phyloP scores from a whole-genome alignment of 2,888 invertebrate genomes.

The Busseola fusca region DNA sequence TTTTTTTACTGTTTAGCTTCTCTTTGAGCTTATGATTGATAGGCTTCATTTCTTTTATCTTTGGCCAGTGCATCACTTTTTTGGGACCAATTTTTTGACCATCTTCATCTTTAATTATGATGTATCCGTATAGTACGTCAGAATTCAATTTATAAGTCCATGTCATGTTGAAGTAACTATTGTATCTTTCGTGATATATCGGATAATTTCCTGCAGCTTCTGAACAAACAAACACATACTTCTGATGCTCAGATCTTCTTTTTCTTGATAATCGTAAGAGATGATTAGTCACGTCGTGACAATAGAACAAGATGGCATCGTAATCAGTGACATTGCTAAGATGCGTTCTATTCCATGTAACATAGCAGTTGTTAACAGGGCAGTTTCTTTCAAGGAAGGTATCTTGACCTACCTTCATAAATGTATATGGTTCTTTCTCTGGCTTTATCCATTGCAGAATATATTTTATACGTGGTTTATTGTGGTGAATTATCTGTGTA shows the following conservation, averaged over 20 bases:
- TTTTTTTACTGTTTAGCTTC: slow-evolving; percentile 67
- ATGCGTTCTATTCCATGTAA: slow-evolving; percentile 39
- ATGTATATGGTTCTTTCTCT: slow-evolving; percentile 15
- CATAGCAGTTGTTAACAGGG: slow-evolving; percentile 37
- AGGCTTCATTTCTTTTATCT: slow-evolving; percentile 66
- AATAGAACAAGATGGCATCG: slow-evolving; percentile 40
- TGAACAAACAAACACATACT: slow-evolving; percentile 58
- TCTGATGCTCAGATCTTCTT: slow-evolving; percentile 32
- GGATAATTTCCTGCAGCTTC: slow-evolving; percentile 73
- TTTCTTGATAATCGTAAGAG: slow-evolving; percentile 17
- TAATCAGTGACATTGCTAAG: slow-evolving; percentile 21
- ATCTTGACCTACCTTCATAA: slow-evolving; percentile 34
- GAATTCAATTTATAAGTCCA: slow-evolving; percentile 75
- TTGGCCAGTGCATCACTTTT: slow-evolving; percentile 69
- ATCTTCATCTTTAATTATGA: slow-evolving; percentile 64
- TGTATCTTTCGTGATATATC: slow-evolving; percentile 60
- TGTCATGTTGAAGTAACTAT: slow-evolving; percentile 75
- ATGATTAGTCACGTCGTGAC: not conserved
- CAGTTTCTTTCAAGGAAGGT: slow-evolving; percentile 32
- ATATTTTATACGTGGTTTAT: slow-evolving; percentile 31
- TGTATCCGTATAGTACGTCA: slow-evolving; percentile 70
- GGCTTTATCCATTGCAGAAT: slow-evolving; percentile 42
- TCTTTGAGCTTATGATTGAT: slow-evolving; percentile 63
- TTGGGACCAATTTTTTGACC: slow-evolving; percentile 69
- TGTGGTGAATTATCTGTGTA: not conserved